A percentile compares a stretch with the other conserved stretches of the same genome.
Evolutionary conservation across 2,113 vertebrate species (phyloP).

Genomic region (Suricata suricatta): DNA sequence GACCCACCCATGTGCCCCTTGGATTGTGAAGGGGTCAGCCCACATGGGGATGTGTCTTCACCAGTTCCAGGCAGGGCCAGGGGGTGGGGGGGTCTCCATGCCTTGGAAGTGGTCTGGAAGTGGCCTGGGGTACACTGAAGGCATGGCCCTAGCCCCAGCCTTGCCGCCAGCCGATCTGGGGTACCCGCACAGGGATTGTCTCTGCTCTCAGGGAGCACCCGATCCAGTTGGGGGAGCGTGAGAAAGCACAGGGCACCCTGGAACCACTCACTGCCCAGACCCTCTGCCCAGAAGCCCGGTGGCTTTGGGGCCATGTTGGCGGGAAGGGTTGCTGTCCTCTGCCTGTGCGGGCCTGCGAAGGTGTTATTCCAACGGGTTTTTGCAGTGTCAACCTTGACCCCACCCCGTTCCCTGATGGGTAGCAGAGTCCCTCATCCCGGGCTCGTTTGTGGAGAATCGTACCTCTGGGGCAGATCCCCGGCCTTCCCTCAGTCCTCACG

Average conservation of each 20-base stretch:
- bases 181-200: fast-evolving
- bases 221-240: not conserved
- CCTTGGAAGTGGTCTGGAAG: not conserved
- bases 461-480: fast-evolving
- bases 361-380: not conserved
- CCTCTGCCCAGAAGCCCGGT: not conserved
- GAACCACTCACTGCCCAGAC: not conserved
- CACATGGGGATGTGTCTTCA: not conserved
- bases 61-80: not conserved
- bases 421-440: not conserved
- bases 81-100: fast-evolving
- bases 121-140: not conserved
- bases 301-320: not conserved
- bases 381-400: fast-evolving
- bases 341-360: fast-evolving
- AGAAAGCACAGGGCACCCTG: not conserved
- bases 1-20: not conserved
- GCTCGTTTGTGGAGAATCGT: fast-evolving
- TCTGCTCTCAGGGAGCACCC: not conserved
- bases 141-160: not conserved
- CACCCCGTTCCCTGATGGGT: fast-evolving
- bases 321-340: fast-evolving
- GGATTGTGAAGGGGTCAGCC: not conserved
- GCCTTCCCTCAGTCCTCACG: not conserved
- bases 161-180: fast-evolving